A percentile compares a stretch with the other conserved stretches of the same genome.
Conservation (phyloP, 2,797 vertebrate species). For the Dendrocincla fuliginosa region DNA sequence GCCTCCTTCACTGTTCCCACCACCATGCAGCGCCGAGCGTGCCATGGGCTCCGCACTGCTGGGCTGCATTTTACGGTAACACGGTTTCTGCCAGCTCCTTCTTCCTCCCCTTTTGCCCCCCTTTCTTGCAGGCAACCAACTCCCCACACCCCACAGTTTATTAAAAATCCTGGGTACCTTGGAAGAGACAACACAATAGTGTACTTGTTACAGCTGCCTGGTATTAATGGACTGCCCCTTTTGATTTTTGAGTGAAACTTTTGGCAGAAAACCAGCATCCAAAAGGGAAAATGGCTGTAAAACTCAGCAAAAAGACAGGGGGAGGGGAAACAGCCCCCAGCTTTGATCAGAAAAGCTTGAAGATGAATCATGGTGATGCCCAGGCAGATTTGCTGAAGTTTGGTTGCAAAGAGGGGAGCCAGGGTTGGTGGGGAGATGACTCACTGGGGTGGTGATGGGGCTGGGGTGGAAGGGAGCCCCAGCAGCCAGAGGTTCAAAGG, state of each 20-base stretch:
- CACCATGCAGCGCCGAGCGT: not conserved
- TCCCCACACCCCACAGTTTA: not conserved
- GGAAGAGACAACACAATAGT: conserved; percentile 56
- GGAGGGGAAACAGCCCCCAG: not conserved
- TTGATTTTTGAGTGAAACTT: conserved; percentile 70
- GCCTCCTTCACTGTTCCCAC: not conserved
- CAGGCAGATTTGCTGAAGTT: conserved; percentile 51
- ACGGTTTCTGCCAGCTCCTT: not conserved
- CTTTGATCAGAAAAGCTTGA: conserved; percentile 70
- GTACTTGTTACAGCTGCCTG: conserved; percentile 63
- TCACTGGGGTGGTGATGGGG: not conserved
- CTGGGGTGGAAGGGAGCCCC: conserved; percentile 35
- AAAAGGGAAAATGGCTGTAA: conserved; percentile 45
- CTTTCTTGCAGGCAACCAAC: not conserved
- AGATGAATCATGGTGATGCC: conserved; percentile 56
- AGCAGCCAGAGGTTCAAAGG: conserved; percentile 66
- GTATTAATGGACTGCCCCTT: conserved; percentile 65
- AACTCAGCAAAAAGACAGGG: not conserved
- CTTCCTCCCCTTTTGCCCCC: not conserved
- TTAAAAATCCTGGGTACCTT: conserved; percentile 34
- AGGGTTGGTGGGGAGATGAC: not conserved
- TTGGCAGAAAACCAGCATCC: conserved; percentile 63
- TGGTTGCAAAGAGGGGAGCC: conserved; percentile 23
- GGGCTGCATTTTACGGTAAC: not conserved
- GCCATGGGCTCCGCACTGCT: accelerated